These are phyloP conservation scores for Hydrophis major DNA, from an alignment of 2,797 vertebrate species.

Conservation along the genomic window DNA sequence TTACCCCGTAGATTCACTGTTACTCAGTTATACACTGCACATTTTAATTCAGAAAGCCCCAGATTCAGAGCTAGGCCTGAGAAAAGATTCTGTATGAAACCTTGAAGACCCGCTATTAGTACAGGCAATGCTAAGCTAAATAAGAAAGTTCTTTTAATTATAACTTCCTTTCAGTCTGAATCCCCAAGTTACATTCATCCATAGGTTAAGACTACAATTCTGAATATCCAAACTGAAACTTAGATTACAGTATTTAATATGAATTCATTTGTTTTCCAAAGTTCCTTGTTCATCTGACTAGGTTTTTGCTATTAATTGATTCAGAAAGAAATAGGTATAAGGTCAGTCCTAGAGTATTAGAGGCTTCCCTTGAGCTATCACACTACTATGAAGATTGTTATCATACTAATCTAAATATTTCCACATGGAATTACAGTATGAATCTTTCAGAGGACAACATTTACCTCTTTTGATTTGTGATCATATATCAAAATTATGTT, in stretches of 20 bases:
- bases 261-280: neutral
- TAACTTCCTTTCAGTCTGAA: neutral
- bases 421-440: neutral
- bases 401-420: neutral
- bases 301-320: neutral
- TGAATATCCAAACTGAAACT: neutral
- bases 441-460: neutral
- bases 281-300: neutral
- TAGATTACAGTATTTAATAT: neutral
- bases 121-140: neutral
- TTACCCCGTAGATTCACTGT: neutral
- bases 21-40: neutral
- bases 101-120: neutral
- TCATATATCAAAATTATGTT: neutral
- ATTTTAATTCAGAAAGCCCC: neutral
- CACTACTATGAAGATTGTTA: neutral
- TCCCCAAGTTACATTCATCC: neutral
- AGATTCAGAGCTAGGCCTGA: neutral
- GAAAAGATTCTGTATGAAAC: neutral
- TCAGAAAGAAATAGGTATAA: neutral
- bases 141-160: neutral
- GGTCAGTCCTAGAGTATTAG: neutral
- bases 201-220: neutral
- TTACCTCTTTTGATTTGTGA: neutral
- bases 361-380: neutral